Conservation (phyloP, 1,140 invertebrate genomes). For the Scaptodrosophila lebanonensis region DNA sequence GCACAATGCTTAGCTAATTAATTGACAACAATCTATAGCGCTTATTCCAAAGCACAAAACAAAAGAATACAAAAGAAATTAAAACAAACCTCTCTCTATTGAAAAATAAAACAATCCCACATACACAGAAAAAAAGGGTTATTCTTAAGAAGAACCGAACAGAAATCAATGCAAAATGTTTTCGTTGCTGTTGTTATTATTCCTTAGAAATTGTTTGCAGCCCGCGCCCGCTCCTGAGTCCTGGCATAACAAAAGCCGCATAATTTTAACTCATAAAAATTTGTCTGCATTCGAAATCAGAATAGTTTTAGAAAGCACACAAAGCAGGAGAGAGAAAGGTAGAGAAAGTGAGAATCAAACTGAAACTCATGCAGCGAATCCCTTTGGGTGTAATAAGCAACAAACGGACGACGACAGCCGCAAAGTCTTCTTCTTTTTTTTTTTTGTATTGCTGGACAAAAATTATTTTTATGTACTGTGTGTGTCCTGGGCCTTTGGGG, state of each 20-base stretch:
- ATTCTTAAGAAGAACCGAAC: conserved; percentile 9
- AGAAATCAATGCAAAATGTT: conserved; percentile 33
- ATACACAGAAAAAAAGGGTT: neutral
- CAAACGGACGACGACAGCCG: conserved; percentile 14
- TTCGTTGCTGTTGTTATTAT: conserved; percentile 3
- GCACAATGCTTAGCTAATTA: conserved; percentile 15
- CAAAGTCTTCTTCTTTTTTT: conserved; percentile 28
- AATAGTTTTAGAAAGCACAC: conserved; percentile 55
- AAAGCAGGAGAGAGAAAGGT: neutral
- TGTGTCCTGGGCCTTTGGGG: conserved; percentile 5
- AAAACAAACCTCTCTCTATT: conserved; percentile 2
- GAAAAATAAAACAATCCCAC: neutral
- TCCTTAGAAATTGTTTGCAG: too few species aligned
- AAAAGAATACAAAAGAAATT: conserved; percentile 9
- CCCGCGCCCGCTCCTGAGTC: too few species aligned
- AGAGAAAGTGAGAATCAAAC: neutral
- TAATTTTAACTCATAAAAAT: conserved; percentile 55
- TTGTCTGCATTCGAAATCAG: conserved; percentile 52
- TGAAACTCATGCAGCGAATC: conserved; percentile 33
- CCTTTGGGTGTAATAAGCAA: conserved; percentile 51
- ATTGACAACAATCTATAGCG: conserved; percentile 9
- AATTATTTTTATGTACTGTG: conserved; percentile 53
- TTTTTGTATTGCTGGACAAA: conserved; percentile 15
- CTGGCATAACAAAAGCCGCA: conserved; percentile 36
- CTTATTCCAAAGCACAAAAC: neutral